Percentiles rank a stretch among this genome's conserved stretches.
Conservation (phyloP, 2,888 invertebrate genomes). For the Eustalomyia histrio region DNA sequence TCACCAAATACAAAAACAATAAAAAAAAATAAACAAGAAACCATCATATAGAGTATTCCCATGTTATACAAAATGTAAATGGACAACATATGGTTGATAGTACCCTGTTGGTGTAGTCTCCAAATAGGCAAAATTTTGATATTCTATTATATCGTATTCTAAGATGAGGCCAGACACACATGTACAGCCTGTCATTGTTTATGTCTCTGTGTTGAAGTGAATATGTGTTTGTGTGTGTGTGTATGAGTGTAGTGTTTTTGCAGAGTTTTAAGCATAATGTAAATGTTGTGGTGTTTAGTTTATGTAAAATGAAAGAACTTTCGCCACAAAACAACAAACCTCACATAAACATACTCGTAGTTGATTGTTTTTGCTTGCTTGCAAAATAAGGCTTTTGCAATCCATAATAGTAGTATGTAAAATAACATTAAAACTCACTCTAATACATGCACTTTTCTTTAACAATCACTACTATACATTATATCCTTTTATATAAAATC, state of each 20-base stretch:
- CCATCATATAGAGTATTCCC: slow-evolving; percentile 37
- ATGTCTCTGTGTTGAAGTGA: slow-evolving; percentile 49
- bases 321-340: slow-evolving; percentile 66
- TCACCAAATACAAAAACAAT: background rate
- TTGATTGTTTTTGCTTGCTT: background rate
- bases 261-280: slow-evolving; percentile 52
- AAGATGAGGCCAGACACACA: slow-evolving; percentile 56
- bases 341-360: slow-evolving; percentile 48
- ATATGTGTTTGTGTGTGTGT: slow-evolving; percentile 9
- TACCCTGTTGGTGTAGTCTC: slow-evolving; percentile 14
- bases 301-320: slow-evolving; percentile 72
- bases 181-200: slow-evolving; percentile 60
- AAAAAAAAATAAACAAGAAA: slow-evolving; percentile 34
- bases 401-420: slow-evolving; percentile 29
- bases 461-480: slow-evolving; percentile 36
- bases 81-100: slow-evolving; percentile 24
- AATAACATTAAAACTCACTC: slow-evolving; percentile 52
- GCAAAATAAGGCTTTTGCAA: slow-evolving; percentile 25
- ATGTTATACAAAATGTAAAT: slow-evolving; percentile 42
- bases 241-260: slow-evolving; percentile 8
- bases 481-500: slow-evolving; percentile 43
- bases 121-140: slow-evolving; percentile 55
- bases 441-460: slow-evolving; percentile 56
- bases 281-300: slow-evolving; percentile 66
- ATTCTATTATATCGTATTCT: slow-evolving; percentile 45